These are phyloP conservation scores for Hippocampus kuda DNA, from an alignment of 2,797 vertebrate genomes.

Conservation along the genomic window DNA sequence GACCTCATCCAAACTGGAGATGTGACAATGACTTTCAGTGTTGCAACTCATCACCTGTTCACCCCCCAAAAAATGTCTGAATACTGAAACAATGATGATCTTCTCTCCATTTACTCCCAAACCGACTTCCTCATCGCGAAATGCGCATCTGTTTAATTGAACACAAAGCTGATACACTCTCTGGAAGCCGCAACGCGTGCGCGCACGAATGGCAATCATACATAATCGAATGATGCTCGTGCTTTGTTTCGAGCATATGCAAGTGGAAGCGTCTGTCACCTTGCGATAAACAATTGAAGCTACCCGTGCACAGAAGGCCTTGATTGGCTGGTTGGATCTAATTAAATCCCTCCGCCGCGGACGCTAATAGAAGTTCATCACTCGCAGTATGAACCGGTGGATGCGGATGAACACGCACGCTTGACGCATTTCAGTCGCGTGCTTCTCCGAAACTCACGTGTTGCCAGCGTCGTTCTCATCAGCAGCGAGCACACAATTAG, in stretches of 20 bases:
- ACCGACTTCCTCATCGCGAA: too few relatives aligned
- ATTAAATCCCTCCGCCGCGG: background rate
- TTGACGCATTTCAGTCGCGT: background rate
- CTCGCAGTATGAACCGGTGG: background rate
- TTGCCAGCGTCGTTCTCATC: background rate
- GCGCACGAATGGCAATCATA: too few relatives aligned
- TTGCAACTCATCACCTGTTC: too few relatives aligned
- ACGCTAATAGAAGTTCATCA: background rate
- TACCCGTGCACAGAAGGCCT: background rate
- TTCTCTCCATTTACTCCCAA: too few relatives aligned
- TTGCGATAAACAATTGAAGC: background rate
- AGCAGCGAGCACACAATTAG: background rate
- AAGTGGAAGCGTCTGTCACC: background rate
- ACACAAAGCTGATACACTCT: too few relatives aligned
- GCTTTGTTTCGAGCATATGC: background rate
- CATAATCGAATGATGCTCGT: background rate
- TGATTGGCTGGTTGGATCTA: background rate
- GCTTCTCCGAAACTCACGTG: background rate
- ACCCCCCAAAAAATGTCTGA: too few relatives aligned
- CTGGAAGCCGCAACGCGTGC: too few relatives aligned
- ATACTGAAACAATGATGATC: too few relatives aligned
- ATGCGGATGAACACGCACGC: background rate
- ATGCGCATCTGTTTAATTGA: too few relatives aligned
- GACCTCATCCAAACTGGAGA: too few relatives aligned
- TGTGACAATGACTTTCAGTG: too few relatives aligned